These are phyloP conservation scores for Aphis gossypii DNA, from an alignment of 1,140 invertebrate genomes.

Conservation along the genomic window DNA sequence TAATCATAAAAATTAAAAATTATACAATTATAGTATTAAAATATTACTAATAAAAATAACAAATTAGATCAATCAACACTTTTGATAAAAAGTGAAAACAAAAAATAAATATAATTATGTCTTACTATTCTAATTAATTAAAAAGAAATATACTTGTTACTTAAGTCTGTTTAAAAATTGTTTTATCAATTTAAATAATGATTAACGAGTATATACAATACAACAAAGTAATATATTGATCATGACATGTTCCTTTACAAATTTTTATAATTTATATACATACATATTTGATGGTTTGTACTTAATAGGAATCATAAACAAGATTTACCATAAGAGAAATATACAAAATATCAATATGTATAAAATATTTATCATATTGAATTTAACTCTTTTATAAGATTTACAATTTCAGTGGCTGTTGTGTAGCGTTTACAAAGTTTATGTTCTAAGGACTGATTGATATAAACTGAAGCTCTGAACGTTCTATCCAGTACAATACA, in stretches of 20 bases:
- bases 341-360: not conserved
- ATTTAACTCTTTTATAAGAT: constrained; percentile 38
- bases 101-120: constrained; percentile 8
- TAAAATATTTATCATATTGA: not conserved
- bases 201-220: not conserved
- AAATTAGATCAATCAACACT: not conserved
- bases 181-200: not conserved
- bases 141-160: not conserved
- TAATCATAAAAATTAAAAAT: constrained; percentile 15
- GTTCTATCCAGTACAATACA: constrained; percentile 24
- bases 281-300: not conserved
- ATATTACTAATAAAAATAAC: constrained; percentile 16
- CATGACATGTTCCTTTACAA: not conserved
- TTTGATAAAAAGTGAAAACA: not conserved
- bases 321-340: not conserved
- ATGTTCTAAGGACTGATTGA: constrained; percentile 41
- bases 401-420: constrained; percentile 28
- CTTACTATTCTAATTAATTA: not conserved
- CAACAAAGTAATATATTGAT: not conserved
- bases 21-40: constrained; percentile 9
- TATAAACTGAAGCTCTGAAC: constrained; percentile 46
- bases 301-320: not conserved
- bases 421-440: constrained; percentile 7
- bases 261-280: constrained; percentile 3
- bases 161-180: not conserved